Base-by-base conservation (phyloP, 2,113 vertebrate genomes). In the Ursus arctos region DNA sequence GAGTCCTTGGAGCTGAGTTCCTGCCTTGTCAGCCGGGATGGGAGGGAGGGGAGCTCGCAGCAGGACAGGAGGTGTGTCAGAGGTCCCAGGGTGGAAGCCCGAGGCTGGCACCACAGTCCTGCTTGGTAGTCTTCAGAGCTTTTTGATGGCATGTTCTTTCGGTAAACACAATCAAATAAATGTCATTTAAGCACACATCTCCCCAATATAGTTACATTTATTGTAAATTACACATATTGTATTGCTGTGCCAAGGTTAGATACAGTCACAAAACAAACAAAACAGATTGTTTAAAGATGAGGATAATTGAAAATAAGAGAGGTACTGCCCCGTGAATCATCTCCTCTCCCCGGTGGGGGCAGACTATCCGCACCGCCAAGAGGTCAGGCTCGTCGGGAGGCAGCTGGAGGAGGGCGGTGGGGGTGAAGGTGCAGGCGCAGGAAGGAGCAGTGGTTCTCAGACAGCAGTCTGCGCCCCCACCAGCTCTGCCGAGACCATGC, bases 401-500 rank as follows among this genome's bases (percentile, higher is more conserved):
- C 7, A 10, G 7, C 67, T 67, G 57, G 15, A 61, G 22, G 53
- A 33, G 24, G 51, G 14, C 26, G 6, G 31, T 11, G 28, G 47
- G 69, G 61, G 55, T 28, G 13, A 26, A 18, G 24, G 26, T 15
- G 19, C 12, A 4, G 33, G n/a, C n/a, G 33, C 36, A 31, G 40
- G 49, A 15, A 21, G 7, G 28, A n/a, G 4, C 7, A 9, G 9
- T 28, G 28, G 9, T 31, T 49, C 53, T 31, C 47, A 28, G 28
- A 2, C 24, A n/a, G 82, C 43, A 9, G 13, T 24, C 69, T 19
- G 13, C 9, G 36, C 55, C 13, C 0, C n/a, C 47, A 43, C 36
- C 55, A 8, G 51, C 43, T 43, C 9, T 31, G 81, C 43, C 0
- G 0, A 1, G 4, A 4, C 69, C 4, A 0, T 13, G 6, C 88